Base-by-base conservation (phyloP, 2,888 invertebrate genomes). In the Criorhina ranunculi region DNA sequence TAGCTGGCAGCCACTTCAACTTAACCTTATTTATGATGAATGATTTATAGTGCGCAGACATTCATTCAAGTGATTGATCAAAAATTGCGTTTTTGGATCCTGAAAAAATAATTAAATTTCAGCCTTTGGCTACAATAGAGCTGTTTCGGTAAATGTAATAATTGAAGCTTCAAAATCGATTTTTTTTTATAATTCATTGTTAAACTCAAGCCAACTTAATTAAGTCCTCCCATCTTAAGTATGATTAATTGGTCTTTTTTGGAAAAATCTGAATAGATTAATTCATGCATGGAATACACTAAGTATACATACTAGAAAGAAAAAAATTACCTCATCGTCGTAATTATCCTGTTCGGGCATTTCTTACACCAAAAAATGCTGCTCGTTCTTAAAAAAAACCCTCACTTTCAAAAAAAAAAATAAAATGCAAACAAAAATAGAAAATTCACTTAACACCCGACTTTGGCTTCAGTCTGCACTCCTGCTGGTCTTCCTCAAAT, bases 291-390 rank as follows among this genome's bases (percentile, higher is more conserved):
- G 51, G 5, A 19, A 15, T 8, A 76, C 7, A 15, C 24, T 24
- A n/a, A n/a, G n/a, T n/a, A n/a, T n/a, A 24, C 24, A 24, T 42
- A 64, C 17, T 31, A 55, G 4, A n/a, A 46, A 51, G 17, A 33
- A 59, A 9, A 17, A 73, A 89, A 88, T 91, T 91, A 91, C 91
- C 91, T 91, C 91, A 89, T 91, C 91, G 89, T 91, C 91, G 89
- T 91, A 91, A 90, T 91, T 91, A 88, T 91, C 91, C 91, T 91
- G 91, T 88, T 91, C 91, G 87, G 92, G 89, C 91, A 91, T 91
- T 89, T 89, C 89, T 89, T 86, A 83, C 77, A 77, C 77, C 82
- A 59, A 82, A 77, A 77, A 72, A 59, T 51, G 44, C 78, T 78
- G 66, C 53, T 59, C 55, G 64, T 53, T 42, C 83, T 83, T 59